Base-by-base conservation (phyloP, 2,888 invertebrate genomes). In the Cosmia trapezina region DNA sequence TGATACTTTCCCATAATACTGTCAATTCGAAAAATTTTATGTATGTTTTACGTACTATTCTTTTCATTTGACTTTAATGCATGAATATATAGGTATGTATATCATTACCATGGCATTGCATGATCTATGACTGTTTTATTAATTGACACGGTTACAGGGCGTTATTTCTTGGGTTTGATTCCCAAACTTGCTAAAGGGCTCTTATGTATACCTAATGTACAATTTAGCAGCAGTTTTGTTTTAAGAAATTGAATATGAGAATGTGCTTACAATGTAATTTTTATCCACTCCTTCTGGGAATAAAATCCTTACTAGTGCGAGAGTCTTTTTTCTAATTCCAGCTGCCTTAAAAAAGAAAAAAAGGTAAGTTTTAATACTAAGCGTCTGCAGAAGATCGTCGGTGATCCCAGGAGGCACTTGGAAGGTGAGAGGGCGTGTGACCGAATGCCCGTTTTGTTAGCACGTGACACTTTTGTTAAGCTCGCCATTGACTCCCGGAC, bases 381-480 rank as follows among this genome's bases (percentile, higher is more conserved):
- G 61, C 63, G 69, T 74, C 68, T 79, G 71, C 60, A 71, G 74
- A 60, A 79, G 81, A 85, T 83, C 76, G 66, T 78, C 79, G 70
- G 70, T 59, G 80, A 76, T 89, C 90, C 88, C 91, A 73, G 70
- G 87, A 89, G 91, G 83, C 85, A 69, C 74, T 79, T 76, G 72
- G 49, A 79, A 90, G 89, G 91, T 91, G 90, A 88, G 87, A 89
- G 86, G 85, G 83, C 88, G 89, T 90, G 91, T 91, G 92, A 91
- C 92, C 91, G 86, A 89, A 88, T 87, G 90, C 89, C 88, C 91
- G 89, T 93, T 93, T 90, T 84, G 77, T 68, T 81, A 83, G 78
- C 76, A 93, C 93, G 93, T 94, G 93, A 93, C 85, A 86, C 89
- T 89, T 91, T 93, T 93, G 87, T 84, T 85, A 92, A 93, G 78